Evolutionary conservation across 1,140 invertebrate genomes (phyloP).

Genomic region (Drosophila carrolli): DNA sequence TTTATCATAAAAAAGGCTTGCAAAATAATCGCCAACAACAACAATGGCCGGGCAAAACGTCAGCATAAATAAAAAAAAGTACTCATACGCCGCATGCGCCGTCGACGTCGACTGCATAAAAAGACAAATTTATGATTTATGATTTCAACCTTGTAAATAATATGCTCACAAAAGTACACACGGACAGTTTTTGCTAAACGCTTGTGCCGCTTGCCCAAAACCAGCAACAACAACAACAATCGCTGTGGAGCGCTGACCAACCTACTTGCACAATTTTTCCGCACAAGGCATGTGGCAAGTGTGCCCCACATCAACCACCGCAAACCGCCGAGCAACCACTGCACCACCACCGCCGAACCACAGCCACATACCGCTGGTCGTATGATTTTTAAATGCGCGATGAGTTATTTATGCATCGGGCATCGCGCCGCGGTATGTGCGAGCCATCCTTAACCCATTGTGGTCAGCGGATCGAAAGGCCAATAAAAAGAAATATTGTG

Average conservation of each 20-base stretch:
- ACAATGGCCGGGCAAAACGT: slow-evolving; percentile 67
- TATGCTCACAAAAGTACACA: slow-evolving; percentile 75
- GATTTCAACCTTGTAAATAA: slow-evolving; percentile 84
- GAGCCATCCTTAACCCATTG: slow-evolving; percentile 64
- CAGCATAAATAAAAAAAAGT: slow-evolving; percentile 73
- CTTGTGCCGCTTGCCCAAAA: slow-evolving; percentile 40
- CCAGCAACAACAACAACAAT: slow-evolving; percentile 35
- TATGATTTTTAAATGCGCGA: slow-evolving; percentile 82
- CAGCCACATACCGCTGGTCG: slow-evolving; percentile 57
- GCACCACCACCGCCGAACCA: slow-evolving; percentile 28
- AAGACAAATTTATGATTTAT: slow-evolving; percentile 84
- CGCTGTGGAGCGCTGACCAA: slow-evolving; percentile 57
- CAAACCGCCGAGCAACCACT: slow-evolving; percentile 25
- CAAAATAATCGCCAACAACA: slow-evolving; percentile 50
- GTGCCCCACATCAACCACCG: slow-evolving; percentile 75
- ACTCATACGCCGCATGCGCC: slow-evolving; percentile 69
- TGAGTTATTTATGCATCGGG: slow-evolving; percentile 81
- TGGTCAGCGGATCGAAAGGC: slow-evolving; percentile 10
- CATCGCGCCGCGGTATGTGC: slow-evolving; percentile 59
- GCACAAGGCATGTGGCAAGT: slow-evolving; percentile 81
- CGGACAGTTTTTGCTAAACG: slow-evolving; percentile 56
- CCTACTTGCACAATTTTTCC: slow-evolving; percentile 82
- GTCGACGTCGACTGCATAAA: slow-evolving; percentile 67
- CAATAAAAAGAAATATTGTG: slow-evolving; percentile 5
- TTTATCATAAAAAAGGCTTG: slow-evolving; percentile 73